Evolutionary conservation across 2,113 vertebrate species (phyloP), one percentile per base, ranked within the genome.

Genomic region (Eurypyga helias): DNA sequence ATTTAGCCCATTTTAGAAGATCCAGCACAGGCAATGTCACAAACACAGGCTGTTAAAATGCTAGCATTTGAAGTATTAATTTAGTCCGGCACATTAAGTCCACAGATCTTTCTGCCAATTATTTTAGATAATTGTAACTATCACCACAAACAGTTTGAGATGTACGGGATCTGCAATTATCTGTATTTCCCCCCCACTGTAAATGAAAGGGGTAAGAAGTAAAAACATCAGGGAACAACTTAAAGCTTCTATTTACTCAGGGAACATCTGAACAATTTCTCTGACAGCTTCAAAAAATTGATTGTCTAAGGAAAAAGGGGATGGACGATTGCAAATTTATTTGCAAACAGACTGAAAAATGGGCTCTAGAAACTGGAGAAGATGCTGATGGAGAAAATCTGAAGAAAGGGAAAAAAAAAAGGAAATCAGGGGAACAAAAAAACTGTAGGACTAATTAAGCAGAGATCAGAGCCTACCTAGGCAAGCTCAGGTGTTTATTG

Each of bases 41-140:
- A 72, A 82, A 45, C 43, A 81, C 55, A 48, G 77, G 48, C 90
- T 87, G 72, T 54, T 92, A 57, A 91, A 87, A 81, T 55, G 41
- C 34, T 31, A 79, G 17, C 57, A 82, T 67, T 89, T 60, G 48
- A 76, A 82, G 89, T 17, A 91, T 91, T 95, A 60, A 95, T 95
- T 93, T 84, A 92, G 60, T 65, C 65, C 9, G 0, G 89, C 73
- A 81, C 92, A 87, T 89, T 65, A 94, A 94, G 77, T 75, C 89
- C 78, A 72, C 77, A 82, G 67, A 96, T 91, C 83, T 89, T 92
- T 79, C 94, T 89, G 83, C 61, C 78, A 87, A 92, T 96, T 92
- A 93, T 96, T 96, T 95, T 67, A 82, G 92, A 84, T 95, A 96
- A 94, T 87, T 94, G 75, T 87, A 85, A 97, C 80, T 95, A 95